Base-by-base conservation (phyloP, 2,113 vertebrate genomes). In the Pollachius pollachius region DNA sequence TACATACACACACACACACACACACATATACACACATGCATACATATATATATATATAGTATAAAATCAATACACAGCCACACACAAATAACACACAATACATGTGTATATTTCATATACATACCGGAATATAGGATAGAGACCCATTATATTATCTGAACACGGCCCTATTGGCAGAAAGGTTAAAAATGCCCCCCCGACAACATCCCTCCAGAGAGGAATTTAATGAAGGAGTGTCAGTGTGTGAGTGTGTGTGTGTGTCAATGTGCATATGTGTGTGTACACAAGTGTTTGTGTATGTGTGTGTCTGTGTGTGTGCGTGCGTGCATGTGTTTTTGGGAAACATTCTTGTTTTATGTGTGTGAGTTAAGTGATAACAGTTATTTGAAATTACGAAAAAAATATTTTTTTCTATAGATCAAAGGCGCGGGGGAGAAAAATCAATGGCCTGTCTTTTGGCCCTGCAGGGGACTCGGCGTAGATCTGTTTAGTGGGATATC, bases 271-370 rank as follows among this genome's bases (percentile, higher is more conserved):
- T 30, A 3, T 30, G 30, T 16, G 25, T 62, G 61, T 16, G 23
- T 12, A 17, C 7, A n/a, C n/a, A n/a, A n/a, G 21, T 34, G 19
- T 34, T 27, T 34, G 62, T 60, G 58, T 19, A 6, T 19, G 27
- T 63, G 27, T 63, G 3, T 63, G 52, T 48, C 7, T 17, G 72
- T 57, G 57, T 69, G 61, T 59, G 59, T 73, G 71, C 30, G 21
- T 7, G 11, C 3, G 52, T 11, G 3, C 5, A 3, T 54, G 52
- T 11, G 52, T 54, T 54, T 15, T 1, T 15, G 16, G 52, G 3
- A 54, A 54, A 54, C 1, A 30, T 30, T 2, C 30, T 30, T 30
- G 30, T 30, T 30, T 30, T 30, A 30, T 30, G 30, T 30, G 30
- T 30, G 30, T 3, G 5, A 30, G 30, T 30, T 4, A 30, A 30